Evolutionary conservation across 2,888 invertebrate species (phyloP).

Genomic region (Pseudococcus longispinus): DNA sequence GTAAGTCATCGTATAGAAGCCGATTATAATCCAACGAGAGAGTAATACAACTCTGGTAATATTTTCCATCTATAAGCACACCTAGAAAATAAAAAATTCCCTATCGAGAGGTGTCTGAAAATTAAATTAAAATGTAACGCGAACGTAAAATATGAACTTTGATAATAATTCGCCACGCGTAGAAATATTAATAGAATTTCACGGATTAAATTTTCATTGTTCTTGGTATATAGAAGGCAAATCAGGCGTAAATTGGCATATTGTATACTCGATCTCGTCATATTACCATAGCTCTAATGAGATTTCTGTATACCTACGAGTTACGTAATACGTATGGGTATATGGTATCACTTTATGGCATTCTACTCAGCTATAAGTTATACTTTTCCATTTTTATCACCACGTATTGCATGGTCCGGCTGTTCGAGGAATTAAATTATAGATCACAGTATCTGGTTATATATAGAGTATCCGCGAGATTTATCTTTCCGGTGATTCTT

Average conservation of each 20-base stretch:
- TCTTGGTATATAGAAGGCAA: neutral
- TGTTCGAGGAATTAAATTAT: neutral
- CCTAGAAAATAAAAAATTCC: neutral
- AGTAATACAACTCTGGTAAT: neutral
- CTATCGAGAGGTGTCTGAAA: neutral
- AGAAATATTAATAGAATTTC: constrained; percentile 18
- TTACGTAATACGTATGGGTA: neutral
- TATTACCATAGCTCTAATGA: constrained; percentile 1
- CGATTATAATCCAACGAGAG: neutral
- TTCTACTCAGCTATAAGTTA: neutral
- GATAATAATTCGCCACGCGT: neutral
- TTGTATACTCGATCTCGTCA: neutral
- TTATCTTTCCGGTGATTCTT: constrained; percentile 1
- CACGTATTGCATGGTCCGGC: neutral
- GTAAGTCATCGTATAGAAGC: neutral
- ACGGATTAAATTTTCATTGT: constrained; percentile 31
- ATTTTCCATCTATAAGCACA: neutral
- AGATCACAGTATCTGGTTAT: neutral
- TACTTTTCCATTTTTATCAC: neutral
- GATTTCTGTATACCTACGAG: constrained; percentile 4
- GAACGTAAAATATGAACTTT: neutral
- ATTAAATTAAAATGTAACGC: neutral
- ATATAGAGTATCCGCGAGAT: neutral
- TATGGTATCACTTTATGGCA: constrained; percentile 3
- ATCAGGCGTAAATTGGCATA: constrained; percentile 24